These are phyloP conservation scores for Cheilosia vernalis DNA, from an alignment of 2,888 invertebrate species.

Conservation along the genomic window DNA sequence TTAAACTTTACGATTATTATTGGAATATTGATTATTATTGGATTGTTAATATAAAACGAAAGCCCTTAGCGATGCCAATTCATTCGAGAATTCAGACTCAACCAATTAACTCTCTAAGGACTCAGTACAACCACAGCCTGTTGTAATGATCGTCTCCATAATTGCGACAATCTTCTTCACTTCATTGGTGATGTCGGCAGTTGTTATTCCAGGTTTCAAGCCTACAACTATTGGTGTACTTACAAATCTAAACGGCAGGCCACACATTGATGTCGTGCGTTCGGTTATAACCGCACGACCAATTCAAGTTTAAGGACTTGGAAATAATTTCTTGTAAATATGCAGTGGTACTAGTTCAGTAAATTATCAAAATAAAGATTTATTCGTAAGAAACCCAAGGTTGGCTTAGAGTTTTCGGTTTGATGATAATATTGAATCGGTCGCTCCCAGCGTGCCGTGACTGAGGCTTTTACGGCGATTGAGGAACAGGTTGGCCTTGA, in stretches of 20 bases:
- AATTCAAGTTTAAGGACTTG: neutral
- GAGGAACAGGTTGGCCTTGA: too few relatives aligned
- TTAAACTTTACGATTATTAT: too few relatives aligned
- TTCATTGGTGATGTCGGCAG: neutral
- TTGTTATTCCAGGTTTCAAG: conserved; percentile 41
- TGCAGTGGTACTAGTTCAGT: neutral
- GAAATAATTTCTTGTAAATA: neutral
- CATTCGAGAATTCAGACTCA: conserved; percentile 8
- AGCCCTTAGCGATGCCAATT: neutral
- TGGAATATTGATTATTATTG: too few relatives aligned
- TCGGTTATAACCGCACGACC: conserved; percentile 36
- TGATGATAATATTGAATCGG: too few relatives aligned
- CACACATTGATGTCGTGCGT: conserved; percentile 24
- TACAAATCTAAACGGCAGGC: conserved; percentile 26
- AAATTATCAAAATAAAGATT: neutral
- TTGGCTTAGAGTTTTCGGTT: neutral
- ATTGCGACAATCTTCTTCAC: neutral
- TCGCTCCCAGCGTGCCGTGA: too few relatives aligned
- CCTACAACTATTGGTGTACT: conserved; percentile 18
- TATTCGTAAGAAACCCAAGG: neutral
- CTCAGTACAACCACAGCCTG: neutral
- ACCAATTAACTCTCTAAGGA: neutral
- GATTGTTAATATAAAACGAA: conserved; percentile 20
- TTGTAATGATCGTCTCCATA: conserved; percentile 13
- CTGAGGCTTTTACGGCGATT: too few relatives aligned